Percentiles rank a stretch among this genome's conserved stretches.
Evolutionary conservation across 2,113 vertebrate species (phyloP).

Genomic region (Upupa epops): DNA sequence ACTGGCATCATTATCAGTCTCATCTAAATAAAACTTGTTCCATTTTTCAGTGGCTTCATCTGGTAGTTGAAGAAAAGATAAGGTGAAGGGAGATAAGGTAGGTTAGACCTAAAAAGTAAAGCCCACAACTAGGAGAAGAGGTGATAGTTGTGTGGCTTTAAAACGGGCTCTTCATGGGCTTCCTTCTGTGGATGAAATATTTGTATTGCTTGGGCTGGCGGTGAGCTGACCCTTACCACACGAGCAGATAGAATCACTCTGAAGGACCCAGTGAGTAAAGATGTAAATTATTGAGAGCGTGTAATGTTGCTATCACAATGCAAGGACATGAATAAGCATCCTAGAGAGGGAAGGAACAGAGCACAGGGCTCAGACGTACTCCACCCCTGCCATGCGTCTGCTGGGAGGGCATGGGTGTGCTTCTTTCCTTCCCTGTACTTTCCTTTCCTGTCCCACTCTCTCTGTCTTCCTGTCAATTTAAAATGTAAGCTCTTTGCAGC

Average conservation of each 20-base stretch:
- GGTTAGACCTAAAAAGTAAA: slow-evolving; percentile 20
- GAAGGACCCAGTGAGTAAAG: not conserved
- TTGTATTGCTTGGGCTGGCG: not conserved
- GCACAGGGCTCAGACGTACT: not conserved
- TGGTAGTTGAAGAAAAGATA: slow-evolving; percentile 22
- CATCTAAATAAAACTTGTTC: slow-evolving; percentile 65
- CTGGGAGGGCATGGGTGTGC: not conserved
- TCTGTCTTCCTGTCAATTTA: slow-evolving; percentile 25
- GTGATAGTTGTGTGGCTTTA: not conserved
- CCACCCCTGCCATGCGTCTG: not conserved
- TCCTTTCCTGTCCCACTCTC: not conserved
- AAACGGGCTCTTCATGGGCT: not conserved
- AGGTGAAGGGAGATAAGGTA: not conserved
- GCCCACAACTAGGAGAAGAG: not conserved
- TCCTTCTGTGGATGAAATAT: not conserved
- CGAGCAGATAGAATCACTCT: not conserved
- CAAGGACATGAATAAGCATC: not conserved
- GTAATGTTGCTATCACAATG: not conserved
- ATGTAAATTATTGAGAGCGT: not conserved
- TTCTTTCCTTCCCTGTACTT: not conserved
- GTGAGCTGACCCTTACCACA: not conserved
- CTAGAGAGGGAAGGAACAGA: not conserved
- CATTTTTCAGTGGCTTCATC: slow-evolving; percentile 56
- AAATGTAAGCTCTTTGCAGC: not conserved
- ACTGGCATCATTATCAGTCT: slow-evolving; percentile 29